phyloP scores from a whole-genome alignment of 1,140 invertebrate genomes.

The Rhyzopertha dominica region DNA sequence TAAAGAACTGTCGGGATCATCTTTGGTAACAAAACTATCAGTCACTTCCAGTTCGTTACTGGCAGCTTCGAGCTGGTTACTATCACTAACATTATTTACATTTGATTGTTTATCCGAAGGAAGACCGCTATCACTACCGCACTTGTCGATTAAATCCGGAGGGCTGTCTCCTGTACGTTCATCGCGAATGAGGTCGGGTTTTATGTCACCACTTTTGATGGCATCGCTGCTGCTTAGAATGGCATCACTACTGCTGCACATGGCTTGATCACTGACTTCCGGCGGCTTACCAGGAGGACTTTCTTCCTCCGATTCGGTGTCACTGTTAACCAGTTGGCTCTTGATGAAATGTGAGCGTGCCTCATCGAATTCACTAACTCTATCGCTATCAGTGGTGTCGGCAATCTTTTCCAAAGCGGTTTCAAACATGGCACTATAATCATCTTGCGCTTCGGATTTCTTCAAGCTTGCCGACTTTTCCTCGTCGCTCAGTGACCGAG shows the following conservation, averaged over 20 bases:
- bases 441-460: conserved; percentile 31
- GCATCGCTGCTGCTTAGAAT: conserved; percentile 9
- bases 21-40: conserved; percentile 42
- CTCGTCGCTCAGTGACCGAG: conserved; percentile 51
- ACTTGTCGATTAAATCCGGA: conserved; percentile 4
- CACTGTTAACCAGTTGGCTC: conserved; percentile 35
- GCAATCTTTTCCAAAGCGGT: conserved; percentile 30
- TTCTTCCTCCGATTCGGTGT: conserved; percentile 25
- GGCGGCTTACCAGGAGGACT: conserved; percentile 39
- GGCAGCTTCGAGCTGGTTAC: conserved; percentile 29
- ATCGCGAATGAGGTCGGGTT: background rate
- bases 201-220: conserved; percentile 7
- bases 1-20: conserved; percentile 24
- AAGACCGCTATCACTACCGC: conserved; percentile 25
- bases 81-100: conserved; percentile 32
- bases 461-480: conserved; percentile 47
- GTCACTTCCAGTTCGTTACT: conserved; percentile 28
- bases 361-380: conserved; percentile 29
- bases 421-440: conserved; percentile 34
- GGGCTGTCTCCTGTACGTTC: background rate
- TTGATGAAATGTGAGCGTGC: conserved; percentile 45
- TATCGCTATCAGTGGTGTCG: conserved; percentile 19
- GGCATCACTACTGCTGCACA: conserved; percentile 7
- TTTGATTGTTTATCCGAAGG: conserved; percentile 15
- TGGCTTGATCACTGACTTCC: conserved; percentile 9